Base-by-base conservation (phyloP, 2,888 invertebrate genomes). In the Amiota communis region DNA sequence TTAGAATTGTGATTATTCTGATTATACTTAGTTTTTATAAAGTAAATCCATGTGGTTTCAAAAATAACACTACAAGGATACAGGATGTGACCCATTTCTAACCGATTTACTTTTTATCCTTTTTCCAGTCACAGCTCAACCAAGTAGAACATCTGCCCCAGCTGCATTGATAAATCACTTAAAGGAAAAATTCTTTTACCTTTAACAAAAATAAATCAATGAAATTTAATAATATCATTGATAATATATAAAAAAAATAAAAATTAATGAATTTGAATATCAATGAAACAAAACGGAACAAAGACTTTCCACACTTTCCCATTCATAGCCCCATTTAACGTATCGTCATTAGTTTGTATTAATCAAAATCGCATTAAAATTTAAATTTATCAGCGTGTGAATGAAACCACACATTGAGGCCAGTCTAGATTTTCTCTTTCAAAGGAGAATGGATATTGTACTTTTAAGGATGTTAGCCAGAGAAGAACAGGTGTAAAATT, bases 311-410 rank as follows among this genome's bases (percentile, higher is more conserved):
- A 53, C 53, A 53, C 53, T n/a, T 53, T 53, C 17, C 57, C 10
- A 13, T 57, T 36, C 36, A 36, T 6, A 36, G 57, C 57, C 57
- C 36, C 2, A 36, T 6, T 36, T 36, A 36, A 2, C 36, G 4
- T 36, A 20, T 15, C 23, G 48, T 49, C 59, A 48, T 51, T 23
- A n/a, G 10, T 57, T 59, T 70, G 10, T 47, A 73, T 75, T 76
- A 77, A 79, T 79, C 76, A 78, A 76, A 76, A 72, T 78, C 75
- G 61, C 76, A 76, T 79, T 75, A 74, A 78, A 78, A 79, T 79
- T 78, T 67, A 78, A 79, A 79, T 82, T 84, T 86, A 86, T 86
- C 85, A 83, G 84, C 86, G 83, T 86, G 81, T 84, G 87, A 84
- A 84, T 84, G 81, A 79, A 85, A 72, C 86, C 86, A 84, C 87